These are phyloP conservation scores for Halesus radiatus DNA, from an alignment of 1,140 invertebrate genomes.

Conservation along the genomic window DNA sequence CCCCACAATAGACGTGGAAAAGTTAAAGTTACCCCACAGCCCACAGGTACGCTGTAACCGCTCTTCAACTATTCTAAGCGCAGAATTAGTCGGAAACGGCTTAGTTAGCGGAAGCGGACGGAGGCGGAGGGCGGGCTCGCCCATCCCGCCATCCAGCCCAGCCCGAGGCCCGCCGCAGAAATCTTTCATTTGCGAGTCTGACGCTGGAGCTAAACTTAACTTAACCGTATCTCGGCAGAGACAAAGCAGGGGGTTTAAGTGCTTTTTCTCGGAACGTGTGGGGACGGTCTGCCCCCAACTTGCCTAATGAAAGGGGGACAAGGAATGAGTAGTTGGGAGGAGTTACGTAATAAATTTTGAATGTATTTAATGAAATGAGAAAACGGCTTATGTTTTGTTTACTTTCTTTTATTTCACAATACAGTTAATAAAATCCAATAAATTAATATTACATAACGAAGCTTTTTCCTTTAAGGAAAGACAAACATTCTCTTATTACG, in stretches of 20 bases:
- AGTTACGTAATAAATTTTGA: too few species aligned
- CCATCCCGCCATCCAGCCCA: too few species aligned
- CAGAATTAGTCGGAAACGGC: conserved; percentile 19
- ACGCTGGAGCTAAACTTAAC: background rate
- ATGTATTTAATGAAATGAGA: too few species aligned
- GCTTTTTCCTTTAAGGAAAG: too few species aligned
- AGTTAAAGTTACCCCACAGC: conserved; percentile 2
- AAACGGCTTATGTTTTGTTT: too few species aligned
- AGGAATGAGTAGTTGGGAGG: too few species aligned
- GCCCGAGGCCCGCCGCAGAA: background rate
- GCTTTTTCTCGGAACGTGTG: background rate
- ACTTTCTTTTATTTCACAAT: too few species aligned
- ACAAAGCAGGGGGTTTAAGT: conserved; percentile 22
- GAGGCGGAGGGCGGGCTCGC: background rate
- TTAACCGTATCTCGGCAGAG: conserved; percentile 4
- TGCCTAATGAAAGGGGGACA: too few species aligned
- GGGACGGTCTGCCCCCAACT: too few species aligned
- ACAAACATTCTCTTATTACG: too few species aligned
- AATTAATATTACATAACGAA: too few species aligned
- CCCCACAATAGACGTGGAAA: background rate
- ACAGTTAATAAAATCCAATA: too few species aligned
- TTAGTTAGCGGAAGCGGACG: background rate
- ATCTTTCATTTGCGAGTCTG: conserved; percentile 37
- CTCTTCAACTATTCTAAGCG: conserved; percentile 15
- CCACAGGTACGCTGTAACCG: background rate